Base-by-base conservation (phyloP, 1,140 invertebrate species). In the Magallana ariakensis region DNA sequence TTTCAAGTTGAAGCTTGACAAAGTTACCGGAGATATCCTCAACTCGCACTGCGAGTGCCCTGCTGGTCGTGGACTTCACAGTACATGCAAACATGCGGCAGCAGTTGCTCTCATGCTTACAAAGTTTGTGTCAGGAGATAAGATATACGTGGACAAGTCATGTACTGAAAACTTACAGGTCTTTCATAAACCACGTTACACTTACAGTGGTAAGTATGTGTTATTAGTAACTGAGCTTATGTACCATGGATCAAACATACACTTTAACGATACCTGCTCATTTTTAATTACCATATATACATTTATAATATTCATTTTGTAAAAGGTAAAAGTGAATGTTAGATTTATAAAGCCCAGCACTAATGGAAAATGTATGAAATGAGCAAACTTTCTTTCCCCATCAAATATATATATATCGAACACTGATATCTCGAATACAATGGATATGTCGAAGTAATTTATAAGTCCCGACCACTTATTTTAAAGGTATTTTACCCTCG, bases 41-140 rank as follows among this genome's bases (percentile, higher is more conserved):
- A 87, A 87, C 57, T 55, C 57, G 5, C 46, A 87, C 81, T 87
- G 85, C 83, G 88, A 89, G 58, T 89, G 85, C 53, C 88, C 81
- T 10, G 82, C 81, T 53, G 88, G 88, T 26, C 80, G 84, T 62
- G 85, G 88, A 15, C 88, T 82, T 56, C 81, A 80, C 62, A 66
- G 53, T 5, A 89, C 88, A 58, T 89, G 88, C 60, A 88, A 88
- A 57, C 87, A 86, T 60, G n/a, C 82, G 5, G 87, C 87, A 15
- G 85, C 88, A 83, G 85, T 89, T 3, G 9, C 86, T 26, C 22
- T 88, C 10, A 86, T 88, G 87, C 26, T 87, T 33, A n/a, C n/a
- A 15, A 19, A 83, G 46, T 89, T 89, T 80, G n/a, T 22, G 7
- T 15, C 53, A 15, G 66, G 46, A 26, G 58, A 60, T 19, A 33